Conservation (phyloP, 2,888 invertebrate genomes). For the Odiellus spinosus region DNA sequence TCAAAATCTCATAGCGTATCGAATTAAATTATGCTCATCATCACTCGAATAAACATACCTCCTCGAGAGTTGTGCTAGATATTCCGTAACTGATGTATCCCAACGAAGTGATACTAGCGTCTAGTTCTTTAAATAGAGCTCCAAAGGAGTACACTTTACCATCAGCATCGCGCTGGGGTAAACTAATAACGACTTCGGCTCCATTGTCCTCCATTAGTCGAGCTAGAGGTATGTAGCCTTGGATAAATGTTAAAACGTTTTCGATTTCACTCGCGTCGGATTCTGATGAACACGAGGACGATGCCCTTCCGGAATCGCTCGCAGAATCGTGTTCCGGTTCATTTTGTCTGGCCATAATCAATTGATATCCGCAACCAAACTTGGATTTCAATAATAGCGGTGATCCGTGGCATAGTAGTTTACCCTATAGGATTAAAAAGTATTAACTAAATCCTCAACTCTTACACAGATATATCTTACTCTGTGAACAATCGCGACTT, state of each 20-base stretch:
- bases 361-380: slow-evolving; percentile 22
- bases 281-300: neutral
- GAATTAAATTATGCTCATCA: no score
- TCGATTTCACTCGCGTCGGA: slow-evolving; percentile 2
- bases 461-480: slow-evolving; percentile 8
- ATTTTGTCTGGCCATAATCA: slow-evolving; percentile 14
- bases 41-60: slow-evolving; percentile 23
- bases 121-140: slow-evolving; percentile 27
- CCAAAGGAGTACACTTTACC: slow-evolving; percentile 19
- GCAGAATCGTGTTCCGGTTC: slow-evolving; percentile 10
- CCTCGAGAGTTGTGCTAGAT: slow-evolving; percentile 34
- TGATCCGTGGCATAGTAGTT: slow-evolving; percentile 21
- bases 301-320: slow-evolving; percentile 17
- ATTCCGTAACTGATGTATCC: slow-evolving; percentile 32
- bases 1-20: no score
- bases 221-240: slow-evolving; percentile 20
- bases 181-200: slow-evolving; percentile 18
- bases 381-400: slow-evolving; percentile 20
- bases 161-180: slow-evolving; percentile 18
- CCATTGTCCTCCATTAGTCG: slow-evolving; percentile 19
- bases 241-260: slow-evolving; percentile 18
- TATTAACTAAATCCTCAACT: no score
- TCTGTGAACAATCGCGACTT: slow-evolving; percentile 27
- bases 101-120: slow-evolving; percentile 23
- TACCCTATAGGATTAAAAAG: slow-evolving; percentile 14